Evolutionary conservation across 1,140 invertebrate species (phyloP).

Genomic region (Amyelois transitella): DNA sequence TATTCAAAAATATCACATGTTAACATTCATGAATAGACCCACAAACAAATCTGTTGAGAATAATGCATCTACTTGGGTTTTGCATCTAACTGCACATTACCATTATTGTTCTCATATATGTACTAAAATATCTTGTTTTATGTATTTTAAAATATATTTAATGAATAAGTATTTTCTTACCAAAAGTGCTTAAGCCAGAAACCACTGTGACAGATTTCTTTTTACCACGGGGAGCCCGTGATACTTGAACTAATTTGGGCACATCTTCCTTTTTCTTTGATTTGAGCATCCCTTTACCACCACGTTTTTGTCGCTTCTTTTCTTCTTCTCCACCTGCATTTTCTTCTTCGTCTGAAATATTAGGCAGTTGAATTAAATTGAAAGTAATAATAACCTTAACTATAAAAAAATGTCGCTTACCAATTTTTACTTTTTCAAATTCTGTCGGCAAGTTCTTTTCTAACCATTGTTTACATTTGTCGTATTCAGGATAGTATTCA

Average conservation of each 20-base stretch:
- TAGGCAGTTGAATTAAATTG: background rate
- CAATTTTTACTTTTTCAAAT: slow-evolving; percentile 90
- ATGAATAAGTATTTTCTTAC: too few relatives aligned
- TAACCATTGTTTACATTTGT: slow-evolving; percentile 98
- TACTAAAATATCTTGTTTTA: too few relatives aligned
- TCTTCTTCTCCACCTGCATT: slow-evolving; percentile 86
- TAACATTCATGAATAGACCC: too few relatives aligned
- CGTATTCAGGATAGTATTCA: slow-evolving; percentile 98
- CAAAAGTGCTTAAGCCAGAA: slow-evolving; percentile 90
- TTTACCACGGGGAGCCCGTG: slow-evolving; percentile 95
- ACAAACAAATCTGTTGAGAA: too few relatives aligned
- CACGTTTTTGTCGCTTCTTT: slow-evolving; percentile 93
- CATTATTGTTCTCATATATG: too few relatives aligned
- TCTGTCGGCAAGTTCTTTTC: slow-evolving; percentile 94
- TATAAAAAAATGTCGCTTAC: slow-evolving; percentile 48
- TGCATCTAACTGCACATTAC: too few relatives aligned
- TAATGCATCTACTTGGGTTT: too few relatives aligned
- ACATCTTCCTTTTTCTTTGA: slow-evolving; percentile 90
- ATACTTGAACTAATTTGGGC: slow-evolving; percentile 89
- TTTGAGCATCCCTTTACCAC: slow-evolving; percentile 92
- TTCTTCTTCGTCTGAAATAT: slow-evolving; percentile 76
- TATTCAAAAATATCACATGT: too few relatives aligned
- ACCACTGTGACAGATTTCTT: slow-evolving; percentile 98
- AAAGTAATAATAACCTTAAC: slow-evolving; percentile 20
- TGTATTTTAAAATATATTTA: background rate